Percentiles rank a stretch among this genome's conserved stretches.
Evolutionary conservation across 1,140 invertebrate genomes (phyloP).

Genomic region (Pachypsylla venusta): DNA sequence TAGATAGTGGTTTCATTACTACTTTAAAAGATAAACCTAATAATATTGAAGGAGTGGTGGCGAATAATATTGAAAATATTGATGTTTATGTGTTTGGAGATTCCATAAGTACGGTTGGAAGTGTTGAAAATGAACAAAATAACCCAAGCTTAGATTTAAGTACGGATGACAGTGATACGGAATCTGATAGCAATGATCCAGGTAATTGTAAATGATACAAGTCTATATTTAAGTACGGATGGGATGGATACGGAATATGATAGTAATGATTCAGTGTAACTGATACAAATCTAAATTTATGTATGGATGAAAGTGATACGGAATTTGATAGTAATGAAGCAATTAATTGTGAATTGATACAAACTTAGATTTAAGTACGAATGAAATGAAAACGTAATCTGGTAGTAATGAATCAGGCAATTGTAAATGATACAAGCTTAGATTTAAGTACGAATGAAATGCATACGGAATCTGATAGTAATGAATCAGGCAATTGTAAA

Average conservation of each 20-base stretch:
- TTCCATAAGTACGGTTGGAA: background rate
- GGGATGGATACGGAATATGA: too few relatives aligned
- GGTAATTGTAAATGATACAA: too few relatives aligned
- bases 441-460: background rate
- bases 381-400: too few relatives aligned
- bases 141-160: background rate
- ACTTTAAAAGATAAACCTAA: too few relatives aligned
- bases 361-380: too few relatives aligned
- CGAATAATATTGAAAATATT: too few relatives aligned
- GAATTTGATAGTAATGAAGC: background rate
- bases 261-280: too few relatives aligned
- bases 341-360: too few relatives aligned
- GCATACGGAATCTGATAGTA: background rate
- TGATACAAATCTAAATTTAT: background rate
- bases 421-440: background rate
- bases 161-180: background rate
- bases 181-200: background rate
- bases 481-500: background rate
- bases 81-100: slow-evolving; percentile 5
- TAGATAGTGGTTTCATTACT: too few relatives aligned
- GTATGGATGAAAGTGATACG: background rate
- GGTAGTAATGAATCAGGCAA: too few relatives aligned
- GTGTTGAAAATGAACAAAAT: background rate
- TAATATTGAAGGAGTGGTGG: too few relatives aligned
- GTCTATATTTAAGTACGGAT: too few relatives aligned